Evolutionary conservation across 2,888 invertebrate genomes (phyloP).

Genomic region (Tromatobia lineatoria): DNA sequence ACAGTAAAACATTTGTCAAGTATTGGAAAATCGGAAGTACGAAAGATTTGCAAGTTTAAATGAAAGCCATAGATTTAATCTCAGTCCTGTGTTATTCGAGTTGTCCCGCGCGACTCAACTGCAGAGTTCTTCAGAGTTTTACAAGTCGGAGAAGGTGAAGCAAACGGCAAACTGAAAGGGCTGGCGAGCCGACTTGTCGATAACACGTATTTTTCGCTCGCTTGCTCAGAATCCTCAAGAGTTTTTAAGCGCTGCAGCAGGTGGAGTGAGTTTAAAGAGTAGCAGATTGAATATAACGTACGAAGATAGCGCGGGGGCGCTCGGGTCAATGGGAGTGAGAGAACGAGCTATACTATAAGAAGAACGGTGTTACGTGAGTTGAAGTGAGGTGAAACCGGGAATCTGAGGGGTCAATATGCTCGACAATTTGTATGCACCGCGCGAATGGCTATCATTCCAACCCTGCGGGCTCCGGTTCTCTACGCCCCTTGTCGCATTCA

Average conservation of each 20-base stretch:
- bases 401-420: constrained; percentile 68
- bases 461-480: constrained; percentile 55
- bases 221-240: constrained; percentile 42
- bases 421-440: constrained; percentile 73
- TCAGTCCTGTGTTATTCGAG: background rate
- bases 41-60: background rate
- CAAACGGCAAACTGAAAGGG: constrained; percentile 15
- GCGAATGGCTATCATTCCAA: constrained; percentile 70
- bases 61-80: background rate
- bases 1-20: background rate
- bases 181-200: constrained; percentile 70
- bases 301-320: constrained; percentile 38
- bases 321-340: constrained; percentile 26
- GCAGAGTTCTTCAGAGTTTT: background rate
- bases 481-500: constrained; percentile 46
- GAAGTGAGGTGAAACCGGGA: constrained; percentile 57
- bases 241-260: constrained; percentile 27
- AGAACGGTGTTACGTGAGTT: constrained; percentile 48
- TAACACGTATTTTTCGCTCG: constrained; percentile 76
- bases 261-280: constrained; percentile 71
- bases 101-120: background rate
- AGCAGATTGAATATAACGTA: constrained; percentile 74
- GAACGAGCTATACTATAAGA: constrained; percentile 33
- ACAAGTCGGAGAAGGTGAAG: background rate
- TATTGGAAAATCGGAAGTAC: background rate